phyloP scores from a whole-genome alignment of 2,113 vertebrate species.

The Anoplopoma fimbria region DNA sequence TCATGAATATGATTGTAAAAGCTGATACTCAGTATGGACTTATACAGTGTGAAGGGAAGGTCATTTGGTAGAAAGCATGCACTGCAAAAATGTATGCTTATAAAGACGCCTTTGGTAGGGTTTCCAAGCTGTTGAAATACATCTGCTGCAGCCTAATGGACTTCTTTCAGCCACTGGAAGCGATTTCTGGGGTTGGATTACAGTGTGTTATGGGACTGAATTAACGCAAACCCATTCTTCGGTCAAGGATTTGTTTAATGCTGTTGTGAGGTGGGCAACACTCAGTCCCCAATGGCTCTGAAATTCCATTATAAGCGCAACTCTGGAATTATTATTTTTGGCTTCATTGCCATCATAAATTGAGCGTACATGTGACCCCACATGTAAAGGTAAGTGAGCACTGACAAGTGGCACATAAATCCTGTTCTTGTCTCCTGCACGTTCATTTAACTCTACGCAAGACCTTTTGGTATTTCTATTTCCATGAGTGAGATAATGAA shows the following conservation, averaged over 20 bases:
- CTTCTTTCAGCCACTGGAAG: slow-evolving; percentile 39
- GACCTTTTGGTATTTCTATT: slow-evolving; percentile 53
- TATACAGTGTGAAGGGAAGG: slow-evolving; percentile 81
- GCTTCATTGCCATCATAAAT: slow-evolving; percentile 52
- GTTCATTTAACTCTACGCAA: slow-evolving; percentile 25
- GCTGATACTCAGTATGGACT: slow-evolving; percentile 88
- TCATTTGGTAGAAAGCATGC: slow-evolving; percentile 83
- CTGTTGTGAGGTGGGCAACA: slow-evolving; percentile 43
- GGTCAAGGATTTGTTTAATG: slow-evolving; percentile 61
- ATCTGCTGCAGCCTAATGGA: slow-evolving; percentile 72
- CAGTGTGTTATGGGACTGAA: slow-evolving; percentile 47
- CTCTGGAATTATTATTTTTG: slow-evolving; percentile 52
- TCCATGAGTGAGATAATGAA: slow-evolving; percentile 48
- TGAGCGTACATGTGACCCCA: slow-evolving; percentile 25
- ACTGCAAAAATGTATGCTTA: slow-evolving; percentile 72
- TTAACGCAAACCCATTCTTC: slow-evolving; percentile 59
- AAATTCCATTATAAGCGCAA: slow-evolving; percentile 49
- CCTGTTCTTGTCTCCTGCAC: slow-evolving; percentile 35
- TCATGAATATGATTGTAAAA: slow-evolving; percentile 92
- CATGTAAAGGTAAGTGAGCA: slow-evolving; percentile 40
- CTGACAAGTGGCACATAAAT: slow-evolving; percentile 43
- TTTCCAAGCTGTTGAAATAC: slow-evolving; percentile 68
- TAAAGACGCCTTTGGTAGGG: slow-evolving; percentile 69
- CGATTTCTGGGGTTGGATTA: slow-evolving; percentile 38
- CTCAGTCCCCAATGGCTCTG: slow-evolving; percentile 18